These are phyloP conservation scores for Agrochola litura DNA, from an alignment of 2,888 invertebrate species.

Conservation along the genomic window DNA sequence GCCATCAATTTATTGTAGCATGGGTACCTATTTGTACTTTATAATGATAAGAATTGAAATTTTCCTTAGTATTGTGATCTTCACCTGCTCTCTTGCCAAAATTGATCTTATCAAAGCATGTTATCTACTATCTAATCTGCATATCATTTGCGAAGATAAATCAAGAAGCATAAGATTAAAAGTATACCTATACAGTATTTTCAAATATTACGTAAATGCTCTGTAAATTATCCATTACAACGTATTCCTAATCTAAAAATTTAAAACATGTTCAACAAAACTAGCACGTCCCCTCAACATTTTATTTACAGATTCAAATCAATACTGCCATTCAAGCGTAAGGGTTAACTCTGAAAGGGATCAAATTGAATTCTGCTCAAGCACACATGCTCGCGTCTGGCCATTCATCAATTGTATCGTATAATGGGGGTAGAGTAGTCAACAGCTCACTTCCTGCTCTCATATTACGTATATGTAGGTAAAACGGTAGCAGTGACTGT, in stretches of 20 bases:
- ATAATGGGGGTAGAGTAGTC: constrained; percentile 85
- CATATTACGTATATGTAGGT: constrained; percentile 69
- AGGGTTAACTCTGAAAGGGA: constrained; percentile 86
- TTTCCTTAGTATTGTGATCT: background rate
- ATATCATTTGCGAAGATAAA: constrained; percentile 37
- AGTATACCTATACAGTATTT: background rate
- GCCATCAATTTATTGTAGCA: constrained; percentile 28
- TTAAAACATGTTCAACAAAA: constrained; percentile 14
- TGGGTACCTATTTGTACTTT: constrained; percentile 21
- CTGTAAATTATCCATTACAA: background rate
- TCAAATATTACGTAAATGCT: background rate
- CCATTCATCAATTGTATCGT: constrained; percentile 87
- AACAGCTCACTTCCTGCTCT: constrained; percentile 83
- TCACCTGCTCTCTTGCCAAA: constrained; percentile 2
- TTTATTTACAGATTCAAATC: constrained; percentile 87
- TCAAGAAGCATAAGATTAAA: constrained; percentile 25
- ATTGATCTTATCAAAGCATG: constrained; percentile 33
- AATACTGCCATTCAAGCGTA: constrained; percentile 81
- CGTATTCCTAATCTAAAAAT: background rate
- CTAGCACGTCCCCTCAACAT: constrained; percentile 57
- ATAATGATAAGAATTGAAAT: constrained; percentile 29
- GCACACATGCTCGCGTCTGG: constrained; percentile 85
- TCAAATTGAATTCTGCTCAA: constrained; percentile 87
- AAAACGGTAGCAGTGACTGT: constrained; percentile 56
- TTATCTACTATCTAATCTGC: constrained; percentile 59